Conservation (phyloP, 2,888 invertebrate species). For the Melanchra persicariae region DNA sequence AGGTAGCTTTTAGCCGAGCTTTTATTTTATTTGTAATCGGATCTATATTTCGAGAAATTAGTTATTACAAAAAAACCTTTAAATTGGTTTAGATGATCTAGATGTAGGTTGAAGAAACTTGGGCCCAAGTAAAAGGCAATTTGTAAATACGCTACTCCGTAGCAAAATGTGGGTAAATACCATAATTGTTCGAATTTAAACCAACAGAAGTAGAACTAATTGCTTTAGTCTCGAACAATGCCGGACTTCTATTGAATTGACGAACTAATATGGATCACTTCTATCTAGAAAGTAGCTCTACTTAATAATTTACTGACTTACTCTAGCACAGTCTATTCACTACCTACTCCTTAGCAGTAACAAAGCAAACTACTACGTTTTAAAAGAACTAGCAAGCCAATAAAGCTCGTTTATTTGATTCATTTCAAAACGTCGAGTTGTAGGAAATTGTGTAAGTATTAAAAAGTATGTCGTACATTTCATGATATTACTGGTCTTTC, state of each 20-base stretch:
- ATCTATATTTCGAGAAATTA: too few species aligned
- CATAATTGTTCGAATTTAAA: conserved; percentile 9
- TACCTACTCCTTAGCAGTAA: not conserved
- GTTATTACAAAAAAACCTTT: too few species aligned
- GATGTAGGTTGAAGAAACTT: not conserved
- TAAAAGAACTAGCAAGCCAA: conserved; percentile 19
- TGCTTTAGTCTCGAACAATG: conserved; percentile 1
- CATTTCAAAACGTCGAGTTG: not conserved
- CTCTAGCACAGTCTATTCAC: not conserved
- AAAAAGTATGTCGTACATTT: not conserved
- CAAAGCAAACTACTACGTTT: conserved; percentile 13
- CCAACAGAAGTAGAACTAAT: conserved; percentile 10
- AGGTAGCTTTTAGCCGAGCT: not conserved
- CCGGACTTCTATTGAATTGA: not conserved
- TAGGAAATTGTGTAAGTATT: conserved; percentile 6
- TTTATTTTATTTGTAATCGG: too few species aligned
- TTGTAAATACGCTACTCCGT: not conserved
- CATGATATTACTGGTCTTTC: not conserved
- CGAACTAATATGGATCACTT: not conserved
- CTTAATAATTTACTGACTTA: not conserved
- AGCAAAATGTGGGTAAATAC: not conserved
- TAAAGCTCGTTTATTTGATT: conserved; percentile 37
- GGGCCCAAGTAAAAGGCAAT: not conserved
- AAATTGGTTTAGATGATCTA: too few species aligned
- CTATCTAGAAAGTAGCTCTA: not conserved